Evolutionary conservation across 2,888 invertebrate genomes (phyloP), one percentile per base, ranked within the genome.

Genomic region (Drosophila helvetica): DNA sequence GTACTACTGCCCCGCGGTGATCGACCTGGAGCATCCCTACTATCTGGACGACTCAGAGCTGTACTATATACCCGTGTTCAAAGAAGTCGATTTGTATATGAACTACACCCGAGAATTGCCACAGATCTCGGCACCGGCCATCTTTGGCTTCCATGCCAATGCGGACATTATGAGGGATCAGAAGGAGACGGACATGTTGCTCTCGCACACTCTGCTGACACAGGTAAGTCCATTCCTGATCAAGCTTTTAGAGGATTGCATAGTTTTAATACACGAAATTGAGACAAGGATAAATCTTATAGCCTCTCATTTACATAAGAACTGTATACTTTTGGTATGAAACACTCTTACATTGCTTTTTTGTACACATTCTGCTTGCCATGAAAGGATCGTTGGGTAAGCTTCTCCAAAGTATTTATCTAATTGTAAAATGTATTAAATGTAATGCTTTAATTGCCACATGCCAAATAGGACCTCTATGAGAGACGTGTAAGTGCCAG

Each of bases 101-200:
- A 90, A 91, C 18, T 96, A 95, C 85, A 94, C 95, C 0, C 94
- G 93, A 22, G 93, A 94, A 30, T 91, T 98, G 80, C 98, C 98
- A 0, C 93, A 95, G 62, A 94, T 94, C 27, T 95, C 97, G 17
- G 94, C 95, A 61, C 98, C 98, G 0, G 95, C 95, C 70, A 96
- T 98, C 46, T 98, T 98, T 92, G 98, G 98, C 12, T 96, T 98
- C 94, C 96, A 98, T 91, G 94, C 96, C 66, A 98, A 98, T 92
- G 98, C 98, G 0, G 97, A 98, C 88, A 97, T 98, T 85, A 95
- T 96, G 86, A 97, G 97, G 91, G 98, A 98, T 91, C 96, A 97
- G 91, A 95, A 96, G 82, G 98, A 98, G 90, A 96, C 97, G 0
- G 94, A 94, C 80, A 93, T 95, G 69, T 90, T 98, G 61, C 94